These are phyloP conservation scores for Probosciger aterrimus DNA, from an alignment of 2,113 vertebrate species.

Conservation along the genomic window DNA sequence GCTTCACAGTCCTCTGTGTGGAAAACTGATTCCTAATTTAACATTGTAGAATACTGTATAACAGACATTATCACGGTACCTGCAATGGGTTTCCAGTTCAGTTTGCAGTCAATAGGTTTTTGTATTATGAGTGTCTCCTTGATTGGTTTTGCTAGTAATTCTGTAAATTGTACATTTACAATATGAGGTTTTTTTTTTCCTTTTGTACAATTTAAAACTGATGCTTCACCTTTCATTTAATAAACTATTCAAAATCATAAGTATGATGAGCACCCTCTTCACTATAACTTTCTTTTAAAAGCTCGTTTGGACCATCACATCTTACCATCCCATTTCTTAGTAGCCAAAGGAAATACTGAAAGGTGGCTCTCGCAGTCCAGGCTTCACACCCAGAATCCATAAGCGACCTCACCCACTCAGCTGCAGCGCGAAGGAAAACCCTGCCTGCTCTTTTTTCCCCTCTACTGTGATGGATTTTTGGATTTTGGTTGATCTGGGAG, in stretches of 20 bases:
- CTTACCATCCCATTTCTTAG: constrained; percentile 45
- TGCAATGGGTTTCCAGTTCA: constrained; percentile 81
- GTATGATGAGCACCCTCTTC: constrained; percentile 74
- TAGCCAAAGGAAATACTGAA: neutral
- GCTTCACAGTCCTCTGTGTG: constrained; percentile 73
- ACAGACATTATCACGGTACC: constrained; percentile 71
- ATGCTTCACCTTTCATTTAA: constrained; percentile 93
- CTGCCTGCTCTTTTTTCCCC: neutral
- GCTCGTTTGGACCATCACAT: constrained; percentile 71
- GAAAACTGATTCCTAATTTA: constrained; percentile 72
- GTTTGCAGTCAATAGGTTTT: constrained; percentile 83
- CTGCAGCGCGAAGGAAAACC: neutral
- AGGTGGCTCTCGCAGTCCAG: neutral
- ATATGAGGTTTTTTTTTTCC: constrained; percentile 84
- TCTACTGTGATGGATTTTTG: neutral
- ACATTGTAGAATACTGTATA: constrained; percentile 73
- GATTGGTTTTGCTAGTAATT: constrained; percentile 89
- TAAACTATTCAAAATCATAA: constrained; percentile 88
- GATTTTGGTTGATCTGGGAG: neutral
- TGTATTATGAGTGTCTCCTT: constrained; percentile 86
- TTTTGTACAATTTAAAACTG: constrained; percentile 97
- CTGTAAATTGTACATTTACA: constrained; percentile 93
- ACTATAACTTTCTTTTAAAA: constrained; percentile 51
- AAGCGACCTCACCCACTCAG: neutral
- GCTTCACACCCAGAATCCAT: neutral